A percentile compares a stretch with the other conserved stretches of the same genome.
Conservation (phyloP, 2,113 vertebrate species). For the Redunca redunca region DNA sequence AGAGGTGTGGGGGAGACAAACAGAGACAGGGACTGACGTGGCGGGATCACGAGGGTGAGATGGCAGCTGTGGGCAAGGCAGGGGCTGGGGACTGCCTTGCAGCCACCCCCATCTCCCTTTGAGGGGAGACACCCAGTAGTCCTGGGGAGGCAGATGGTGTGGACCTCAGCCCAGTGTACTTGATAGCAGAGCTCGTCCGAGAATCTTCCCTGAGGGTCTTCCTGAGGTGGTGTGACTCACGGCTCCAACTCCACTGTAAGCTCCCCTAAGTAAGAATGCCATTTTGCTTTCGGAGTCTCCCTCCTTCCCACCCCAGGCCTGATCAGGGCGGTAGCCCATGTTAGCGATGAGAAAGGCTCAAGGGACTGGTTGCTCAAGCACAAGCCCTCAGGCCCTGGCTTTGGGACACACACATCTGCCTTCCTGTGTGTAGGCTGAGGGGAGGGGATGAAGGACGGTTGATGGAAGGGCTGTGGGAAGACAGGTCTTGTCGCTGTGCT, state of each 20-base stretch:
- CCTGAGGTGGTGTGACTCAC: not conserved
- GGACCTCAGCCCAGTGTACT: not conserved
- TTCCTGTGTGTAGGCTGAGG: not conserved
- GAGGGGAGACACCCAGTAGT: not conserved
- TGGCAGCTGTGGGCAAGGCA: not conserved
- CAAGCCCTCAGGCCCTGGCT: not conserved
- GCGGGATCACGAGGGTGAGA: not conserved
- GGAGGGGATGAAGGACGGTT: not conserved
- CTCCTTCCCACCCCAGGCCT: not conserved
- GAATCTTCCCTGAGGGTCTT: not conserved
- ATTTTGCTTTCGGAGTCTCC: not conserved
- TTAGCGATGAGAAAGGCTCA: not conserved
- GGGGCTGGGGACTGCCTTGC: not conserved
- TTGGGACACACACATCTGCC: not conserved
- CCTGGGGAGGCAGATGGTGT: not conserved
- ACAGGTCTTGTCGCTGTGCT: not conserved
- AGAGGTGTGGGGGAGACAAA: not conserved
- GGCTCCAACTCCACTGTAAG: not conserved
- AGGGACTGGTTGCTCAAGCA: not conserved
- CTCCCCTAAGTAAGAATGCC: not conserved
- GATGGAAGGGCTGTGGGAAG: not conserved
- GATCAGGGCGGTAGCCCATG: not conserved
- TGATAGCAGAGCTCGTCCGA: not conserved
- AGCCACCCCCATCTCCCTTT: not conserved
- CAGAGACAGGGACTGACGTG: not conserved